A percentile compares a stretch with the other conserved stretches of the same genome.
These are phyloP conservation scores for Heteractis magnifica DNA, from an alignment of 92 coral and sea anemone species.

Conservation along the genomic window DNA sequence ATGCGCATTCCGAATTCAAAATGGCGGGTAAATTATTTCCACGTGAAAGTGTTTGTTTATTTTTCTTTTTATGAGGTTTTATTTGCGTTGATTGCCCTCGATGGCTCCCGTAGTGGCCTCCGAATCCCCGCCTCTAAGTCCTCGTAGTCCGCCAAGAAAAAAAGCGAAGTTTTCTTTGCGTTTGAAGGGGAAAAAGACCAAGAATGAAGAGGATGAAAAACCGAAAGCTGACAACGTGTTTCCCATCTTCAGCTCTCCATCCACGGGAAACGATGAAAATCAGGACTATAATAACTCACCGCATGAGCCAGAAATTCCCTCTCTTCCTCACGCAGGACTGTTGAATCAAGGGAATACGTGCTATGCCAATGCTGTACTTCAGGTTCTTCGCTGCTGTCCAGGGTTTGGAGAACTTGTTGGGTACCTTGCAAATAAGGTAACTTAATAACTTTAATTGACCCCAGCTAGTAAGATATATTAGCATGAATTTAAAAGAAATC, in stretches of 20 bases:
- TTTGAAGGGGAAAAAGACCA: slow-evolving; percentile 68
- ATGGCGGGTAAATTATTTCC: slow-evolving; percentile 69
- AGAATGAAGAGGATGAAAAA: slow-evolving; percentile 39
- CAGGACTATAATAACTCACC: slow-evolving; percentile 25
- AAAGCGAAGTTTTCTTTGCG: slow-evolving; percentile 82
- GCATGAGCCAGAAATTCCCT: slow-evolving; percentile 49
- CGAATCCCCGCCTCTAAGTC: slow-evolving; percentile 79
- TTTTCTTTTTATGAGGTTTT: background rate
- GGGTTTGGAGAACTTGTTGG: slow-evolving; percentile 67
- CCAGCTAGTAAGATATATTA: too few relatives aligned
- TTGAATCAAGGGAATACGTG: slow-evolving; percentile 83
- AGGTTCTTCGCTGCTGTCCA: slow-evolving; percentile 88
- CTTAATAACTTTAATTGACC: background rate
- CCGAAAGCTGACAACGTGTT: slow-evolving; percentile 20
- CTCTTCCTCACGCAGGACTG: slow-evolving; percentile 77
- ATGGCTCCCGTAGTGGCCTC: slow-evolving; percentile 74
- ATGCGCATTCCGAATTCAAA: slow-evolving; percentile 17
- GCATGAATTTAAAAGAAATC: too few relatives aligned
- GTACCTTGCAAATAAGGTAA: slow-evolving; percentile 41
- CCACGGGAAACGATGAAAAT: slow-evolving; percentile 23
- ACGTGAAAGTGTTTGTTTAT: background rate
- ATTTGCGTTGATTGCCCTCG: slow-evolving; percentile 3
- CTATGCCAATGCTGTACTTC: slow-evolving; percentile 94
- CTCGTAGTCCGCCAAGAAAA: slow-evolving; percentile 90
- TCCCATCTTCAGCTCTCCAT: slow-evolving; percentile 63